Conservation (phyloP, 2,797 vertebrate species). For the Mycteria americana region DNA sequence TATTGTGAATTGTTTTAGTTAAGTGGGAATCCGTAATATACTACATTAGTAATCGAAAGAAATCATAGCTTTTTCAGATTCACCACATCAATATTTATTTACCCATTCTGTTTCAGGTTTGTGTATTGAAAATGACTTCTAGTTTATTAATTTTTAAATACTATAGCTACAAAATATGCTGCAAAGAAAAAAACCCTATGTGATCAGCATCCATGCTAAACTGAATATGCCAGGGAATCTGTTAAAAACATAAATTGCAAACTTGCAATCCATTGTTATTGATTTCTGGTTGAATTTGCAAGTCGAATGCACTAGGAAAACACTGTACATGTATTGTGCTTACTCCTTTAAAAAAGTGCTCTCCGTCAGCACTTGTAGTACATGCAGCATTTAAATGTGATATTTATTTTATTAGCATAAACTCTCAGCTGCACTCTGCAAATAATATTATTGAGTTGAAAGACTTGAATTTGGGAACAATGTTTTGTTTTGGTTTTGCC, state of each 20-base stretch:
- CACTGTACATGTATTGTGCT: constrained; percentile 48
- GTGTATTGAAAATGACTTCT: constrained; percentile 30
- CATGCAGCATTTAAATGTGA: constrained; percentile 49
- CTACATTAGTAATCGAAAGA: neutral
- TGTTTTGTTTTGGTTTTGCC: neutral
- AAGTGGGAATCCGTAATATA: neutral
- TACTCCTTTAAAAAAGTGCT: constrained; percentile 58
- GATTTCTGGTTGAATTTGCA: constrained; percentile 70
- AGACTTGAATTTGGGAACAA: neutral
- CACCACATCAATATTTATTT: neutral
- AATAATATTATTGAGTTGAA: constrained; percentile 24
- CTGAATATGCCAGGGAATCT: constrained; percentile 24
- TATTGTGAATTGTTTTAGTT: neutral
- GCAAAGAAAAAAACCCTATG: constrained; percentile 39
- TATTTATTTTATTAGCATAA: constrained; percentile 65
- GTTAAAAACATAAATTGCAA: constrained; percentile 58
- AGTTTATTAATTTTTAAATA: constrained; percentile 49
- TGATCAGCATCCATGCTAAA: constrained; percentile 53
- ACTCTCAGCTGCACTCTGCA: constrained; percentile 26
- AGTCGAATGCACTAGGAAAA: constrained; percentile 61
- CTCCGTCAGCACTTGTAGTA: constrained; percentile 59
- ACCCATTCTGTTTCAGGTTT: neutral
- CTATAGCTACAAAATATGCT: neutral
- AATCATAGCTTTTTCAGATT: neutral
- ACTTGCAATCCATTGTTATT: constrained; percentile 59